Percentiles rank a stretch among this genome's conserved stretches.
Evolutionary conservation across 2,888 invertebrate genomes (phyloP).

Genomic region (Sphaeridia pumilis): DNA sequence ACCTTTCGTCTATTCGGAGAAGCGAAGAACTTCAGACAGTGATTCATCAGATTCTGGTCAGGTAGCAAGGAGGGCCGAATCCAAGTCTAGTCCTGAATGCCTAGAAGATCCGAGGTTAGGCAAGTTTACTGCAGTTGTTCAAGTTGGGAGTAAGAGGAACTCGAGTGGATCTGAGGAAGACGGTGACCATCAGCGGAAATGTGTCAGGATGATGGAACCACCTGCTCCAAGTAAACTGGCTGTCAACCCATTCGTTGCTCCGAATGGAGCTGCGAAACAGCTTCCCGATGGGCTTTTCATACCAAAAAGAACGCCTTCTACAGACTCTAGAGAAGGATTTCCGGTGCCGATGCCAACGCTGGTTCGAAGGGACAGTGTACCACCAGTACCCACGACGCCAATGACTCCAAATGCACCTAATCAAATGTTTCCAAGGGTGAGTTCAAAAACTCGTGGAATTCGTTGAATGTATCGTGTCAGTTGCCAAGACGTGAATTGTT

Average conservation of each 20-base stretch:
- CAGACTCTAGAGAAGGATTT: no score
- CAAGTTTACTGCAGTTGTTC: not conserved
- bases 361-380: no score
- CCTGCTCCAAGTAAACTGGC: not conserved
- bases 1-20: not conserved
- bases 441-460: no score
- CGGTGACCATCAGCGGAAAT: not conserved
- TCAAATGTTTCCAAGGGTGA: no score
- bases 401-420: no score
- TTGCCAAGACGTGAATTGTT: no score
- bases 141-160: not conserved
- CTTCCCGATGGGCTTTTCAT: no score
- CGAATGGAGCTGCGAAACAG: slow-evolving; percentile 11
- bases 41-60: slow-evolving; percentile 1
- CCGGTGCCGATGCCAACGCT: no score
- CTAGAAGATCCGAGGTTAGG: not conserved
- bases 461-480: no score
- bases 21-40: not conserved
- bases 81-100: not conserved
- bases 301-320: no score
- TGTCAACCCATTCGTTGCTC: no score
- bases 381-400: no score
- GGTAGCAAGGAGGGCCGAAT: not conserved
- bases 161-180: not conserved
- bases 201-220: not conserved